phyloP scores from a whole-genome alignment of 2,113 vertebrate genomes.

The Triplophysa siluroides region DNA sequence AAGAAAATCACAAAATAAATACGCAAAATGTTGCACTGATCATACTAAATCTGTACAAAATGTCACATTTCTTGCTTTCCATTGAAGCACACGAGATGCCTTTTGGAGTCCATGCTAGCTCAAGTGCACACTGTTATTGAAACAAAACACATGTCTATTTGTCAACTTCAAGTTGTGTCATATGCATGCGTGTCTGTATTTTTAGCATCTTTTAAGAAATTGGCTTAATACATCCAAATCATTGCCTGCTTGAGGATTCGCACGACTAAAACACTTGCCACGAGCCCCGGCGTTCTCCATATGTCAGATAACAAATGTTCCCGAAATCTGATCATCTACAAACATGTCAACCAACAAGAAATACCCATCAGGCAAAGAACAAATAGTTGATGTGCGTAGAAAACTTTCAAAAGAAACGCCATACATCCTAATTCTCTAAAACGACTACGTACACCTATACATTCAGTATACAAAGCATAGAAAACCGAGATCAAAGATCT shows the following conservation, averaged over 20 bases:
- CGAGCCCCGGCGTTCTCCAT: neutral
- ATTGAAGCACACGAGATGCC: too few relatives aligned
- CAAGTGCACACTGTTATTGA: too few relatives aligned
- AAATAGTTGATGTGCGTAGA: neutral
- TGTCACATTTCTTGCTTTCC: too few relatives aligned
- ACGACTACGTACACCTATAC: too few relatives aligned
- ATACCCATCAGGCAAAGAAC: neutral
- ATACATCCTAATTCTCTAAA: too few relatives aligned
- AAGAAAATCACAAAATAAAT: neutral
- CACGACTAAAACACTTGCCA: neutral
- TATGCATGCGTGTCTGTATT: conserved; percentile 16
- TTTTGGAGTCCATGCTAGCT: too few relatives aligned
- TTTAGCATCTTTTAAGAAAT: conserved; percentile 41
- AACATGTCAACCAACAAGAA: neutral
- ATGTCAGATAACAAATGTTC: neutral
- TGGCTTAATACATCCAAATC: neutral
- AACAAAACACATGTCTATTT: too few relatives aligned
- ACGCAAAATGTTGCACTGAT: too few relatives aligned
- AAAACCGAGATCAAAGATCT: neutral
- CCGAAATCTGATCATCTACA: neutral
- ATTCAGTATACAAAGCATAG: neutral
- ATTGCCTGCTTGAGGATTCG: neutral
- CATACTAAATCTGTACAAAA: too few relatives aligned
- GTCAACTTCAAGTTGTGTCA: neutral
- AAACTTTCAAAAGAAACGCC: conserved; percentile 6